phyloP scores from a whole-genome alignment of 2,113 vertebrate genomes.

The Platichthys flesus region DNA sequence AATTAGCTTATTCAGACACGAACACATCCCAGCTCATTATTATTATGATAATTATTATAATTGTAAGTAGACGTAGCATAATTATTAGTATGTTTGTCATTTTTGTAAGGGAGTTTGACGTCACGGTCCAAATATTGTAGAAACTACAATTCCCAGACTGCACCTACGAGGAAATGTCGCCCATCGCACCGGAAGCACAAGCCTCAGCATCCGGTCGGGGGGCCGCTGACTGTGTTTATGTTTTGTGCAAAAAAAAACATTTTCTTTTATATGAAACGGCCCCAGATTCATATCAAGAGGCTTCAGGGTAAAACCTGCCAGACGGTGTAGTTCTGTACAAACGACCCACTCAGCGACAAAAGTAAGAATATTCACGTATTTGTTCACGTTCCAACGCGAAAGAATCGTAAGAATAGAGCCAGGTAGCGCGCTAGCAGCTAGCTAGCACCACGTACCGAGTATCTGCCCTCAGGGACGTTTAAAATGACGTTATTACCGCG shows the following conservation, averaged over 20 bases:
- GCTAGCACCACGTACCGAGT: not conserved
- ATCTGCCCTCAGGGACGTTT: not conserved
- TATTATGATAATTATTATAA: too few species aligned
- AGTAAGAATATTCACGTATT: constrained; percentile 53
- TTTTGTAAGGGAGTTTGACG: not conserved
- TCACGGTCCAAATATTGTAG: not conserved
- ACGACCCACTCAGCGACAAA: constrained; percentile 59
- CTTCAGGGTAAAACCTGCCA: not conserved
- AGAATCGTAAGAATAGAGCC: not conserved
- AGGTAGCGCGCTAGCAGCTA: constrained; percentile 8
- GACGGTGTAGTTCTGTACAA: constrained; percentile 36
- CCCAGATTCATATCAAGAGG: not conserved
- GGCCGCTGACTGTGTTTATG: constrained; percentile 45
- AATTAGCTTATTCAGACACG: too few species aligned
- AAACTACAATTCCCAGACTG: constrained; percentile 48
- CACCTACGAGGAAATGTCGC: not conserved
- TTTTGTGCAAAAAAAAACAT: constrained; percentile 16
- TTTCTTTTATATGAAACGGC: not conserved
- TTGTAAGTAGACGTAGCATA: too few species aligned
- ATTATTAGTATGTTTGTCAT: not conserved
- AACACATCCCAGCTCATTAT: too few species aligned
- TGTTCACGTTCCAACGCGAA: too few species aligned
- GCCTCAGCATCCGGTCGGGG: constrained; percentile 24
- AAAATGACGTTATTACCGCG: not conserved
- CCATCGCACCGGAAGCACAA: constrained; percentile 44